Base-by-base conservation (phyloP, 2,113 vertebrate genomes). In the Chionis minor region DNA sequence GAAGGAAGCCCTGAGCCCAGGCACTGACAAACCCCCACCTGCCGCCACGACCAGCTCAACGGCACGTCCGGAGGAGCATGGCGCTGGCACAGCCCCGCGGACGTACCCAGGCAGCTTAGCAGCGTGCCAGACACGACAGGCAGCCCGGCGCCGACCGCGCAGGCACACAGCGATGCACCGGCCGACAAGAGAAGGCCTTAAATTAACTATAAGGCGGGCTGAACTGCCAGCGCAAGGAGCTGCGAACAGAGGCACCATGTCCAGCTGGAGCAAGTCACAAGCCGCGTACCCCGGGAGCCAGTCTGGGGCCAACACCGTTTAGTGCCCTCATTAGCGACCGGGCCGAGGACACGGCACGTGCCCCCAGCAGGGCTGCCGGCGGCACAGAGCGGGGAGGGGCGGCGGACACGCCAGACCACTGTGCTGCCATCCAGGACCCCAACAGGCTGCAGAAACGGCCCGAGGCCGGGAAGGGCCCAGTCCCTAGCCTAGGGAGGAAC, bases 301-400 rank as follows among this genome's bases (percentile, higher is more conserved):
- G 49, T 3, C 12, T 1, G 59, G 12, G 44, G 51, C 69, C 55
- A 58, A 30, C 1, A 4, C 24, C 6, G 1, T 26, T 24, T 12
- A 24, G 30, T 7, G 11, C 8, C 86, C 59, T 63, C 35, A 8
- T 30, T 10, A 66, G 69, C 0, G 19, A 47, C 14, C 56, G 10
- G 49, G 44, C 12, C 2, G 15, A 19, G 0, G 8, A 59, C 47
- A 61, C 15, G 1, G 2, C 28, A 40, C 19, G 8, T 9, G 1
- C 12, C 45, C 45, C 19, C 27, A 3, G n/a, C 8, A 3, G 11
- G 24, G 61, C 52, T 30, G 61, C 32, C 6, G 44, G 7, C 18
- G 6, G 30, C 2, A 40, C 51, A 4, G 26, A 18, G 6, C 2
- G 1, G 4, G 26, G 54, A 28, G 56, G 30, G 32, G 52, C 2